phyloP scores from a whole-genome alignment of 2,888 invertebrate species.

The Eristalis tenax region DNA sequence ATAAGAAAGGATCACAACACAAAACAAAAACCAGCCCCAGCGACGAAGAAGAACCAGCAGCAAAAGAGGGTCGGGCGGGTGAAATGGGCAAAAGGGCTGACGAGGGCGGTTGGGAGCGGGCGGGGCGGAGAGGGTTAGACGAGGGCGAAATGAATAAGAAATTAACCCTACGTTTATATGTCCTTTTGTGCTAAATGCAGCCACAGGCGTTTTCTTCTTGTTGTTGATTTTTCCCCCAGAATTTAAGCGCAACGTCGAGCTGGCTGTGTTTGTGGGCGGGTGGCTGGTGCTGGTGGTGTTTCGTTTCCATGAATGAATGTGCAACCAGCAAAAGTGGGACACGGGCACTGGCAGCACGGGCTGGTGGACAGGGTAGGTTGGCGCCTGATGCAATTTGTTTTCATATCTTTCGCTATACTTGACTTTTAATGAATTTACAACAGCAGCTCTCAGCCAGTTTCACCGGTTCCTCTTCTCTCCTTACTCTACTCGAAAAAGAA shows the following conservation, averaged over 20 bases:
- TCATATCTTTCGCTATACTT: conserved; percentile 33
- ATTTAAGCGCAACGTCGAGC: conserved; percentile 37
- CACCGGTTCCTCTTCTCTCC: neutral
- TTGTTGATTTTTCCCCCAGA: conserved; percentile 25
- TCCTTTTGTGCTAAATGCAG: conserved; percentile 71
- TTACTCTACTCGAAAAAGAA: neutral
- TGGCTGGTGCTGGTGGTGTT: neutral
- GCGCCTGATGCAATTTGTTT: conserved; percentile 51
- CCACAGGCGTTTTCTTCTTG: conserved; percentile 66
- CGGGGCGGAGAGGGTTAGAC: neutral
- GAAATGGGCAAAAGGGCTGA: conserved; percentile 20
- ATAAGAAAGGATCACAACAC: conserved; percentile 38
- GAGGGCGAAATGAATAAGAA: conserved; percentile 56
- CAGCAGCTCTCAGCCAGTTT: neutral
- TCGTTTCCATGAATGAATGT: conserved; percentile 56
- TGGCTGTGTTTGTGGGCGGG: neutral
- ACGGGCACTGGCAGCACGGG: conserved; percentile 19
- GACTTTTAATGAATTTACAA: conserved; percentile 59
- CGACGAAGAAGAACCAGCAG: conserved; percentile 7
- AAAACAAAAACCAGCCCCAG: neutral
- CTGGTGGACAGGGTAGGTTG: neutral
- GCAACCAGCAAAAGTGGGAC: conserved; percentile 40
- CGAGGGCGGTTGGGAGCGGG: neutral
- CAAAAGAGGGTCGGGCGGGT: neutral
- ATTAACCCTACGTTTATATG: conserved; percentile 69